Percentiles rank a stretch among this genome's conserved stretches.
Evolutionary conservation across 2,113 vertebrate species (phyloP).

Genomic region (Penelope pileata): DNA sequence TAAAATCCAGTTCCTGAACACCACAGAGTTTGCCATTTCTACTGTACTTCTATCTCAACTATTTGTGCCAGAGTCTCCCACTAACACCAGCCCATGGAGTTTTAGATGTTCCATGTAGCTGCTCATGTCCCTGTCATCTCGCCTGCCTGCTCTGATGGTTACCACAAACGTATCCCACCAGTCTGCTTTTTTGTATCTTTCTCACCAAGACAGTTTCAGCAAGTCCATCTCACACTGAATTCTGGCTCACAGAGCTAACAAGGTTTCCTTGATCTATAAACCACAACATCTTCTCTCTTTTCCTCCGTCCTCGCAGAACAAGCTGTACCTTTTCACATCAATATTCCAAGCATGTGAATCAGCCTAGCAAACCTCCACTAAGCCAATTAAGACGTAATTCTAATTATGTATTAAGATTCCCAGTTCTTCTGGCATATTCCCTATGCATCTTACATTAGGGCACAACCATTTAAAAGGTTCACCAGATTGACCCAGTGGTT

Average conservation of each 20-base stretch:
- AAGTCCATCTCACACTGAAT: background rate
- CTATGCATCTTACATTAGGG: background rate
- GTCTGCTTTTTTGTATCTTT: background rate
- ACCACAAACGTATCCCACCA: background rate
- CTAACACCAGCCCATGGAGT: background rate
- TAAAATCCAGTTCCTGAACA: background rate
- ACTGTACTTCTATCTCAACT: background rate
- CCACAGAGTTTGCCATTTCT: background rate
- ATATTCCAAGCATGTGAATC: slow-evolving; percentile 11
- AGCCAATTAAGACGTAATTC: slow-evolving; percentile 60
- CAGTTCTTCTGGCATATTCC: slow-evolving; percentile 23
- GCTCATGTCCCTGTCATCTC: background rate
- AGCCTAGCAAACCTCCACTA: slow-evolving; percentile 18
- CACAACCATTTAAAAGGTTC: background rate
- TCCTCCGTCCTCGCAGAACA: background rate
- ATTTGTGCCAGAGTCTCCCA: background rate
- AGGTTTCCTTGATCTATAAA: background rate
- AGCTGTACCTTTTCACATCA: background rate
- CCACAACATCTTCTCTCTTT: background rate
- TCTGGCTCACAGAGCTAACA: background rate
- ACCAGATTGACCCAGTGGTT: background rate
- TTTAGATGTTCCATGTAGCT: background rate
- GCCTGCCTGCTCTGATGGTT: background rate
- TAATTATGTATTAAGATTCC: slow-evolving; percentile 51
- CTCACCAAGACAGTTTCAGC: background rate